A percentile compares a stretch with the other conserved stretches of the same genome.
Conservation (phyloP, 2,113 vertebrate species). For the Motacilla alba region DNA sequence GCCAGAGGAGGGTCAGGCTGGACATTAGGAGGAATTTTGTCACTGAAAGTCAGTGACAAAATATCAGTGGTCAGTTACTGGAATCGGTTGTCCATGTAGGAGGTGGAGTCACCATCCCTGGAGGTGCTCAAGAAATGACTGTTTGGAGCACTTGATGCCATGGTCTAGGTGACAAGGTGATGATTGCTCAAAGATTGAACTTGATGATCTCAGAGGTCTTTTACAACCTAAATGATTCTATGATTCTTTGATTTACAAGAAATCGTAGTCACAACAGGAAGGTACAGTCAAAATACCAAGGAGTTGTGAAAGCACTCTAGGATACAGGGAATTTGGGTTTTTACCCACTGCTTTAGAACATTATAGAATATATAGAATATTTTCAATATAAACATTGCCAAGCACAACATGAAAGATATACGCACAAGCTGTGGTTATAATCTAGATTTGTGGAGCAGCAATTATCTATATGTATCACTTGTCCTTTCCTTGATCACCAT, state of each 20-base stretch:
- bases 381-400: neutral
- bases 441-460: neutral
- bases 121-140: neutral
- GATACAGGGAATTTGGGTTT: neutral
- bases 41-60: neutral
- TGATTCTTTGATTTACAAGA: neutral
- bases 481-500: neutral
- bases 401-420: neutral
- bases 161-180: neutral
- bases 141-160: neutral
- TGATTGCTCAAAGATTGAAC: neutral
- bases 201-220: neutral
- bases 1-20: neutral
- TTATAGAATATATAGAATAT: neutral
- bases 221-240: neutral
- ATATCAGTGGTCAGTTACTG: neutral
- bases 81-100: neutral
- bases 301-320: neutral
- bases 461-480: neutral
- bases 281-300: neutral
- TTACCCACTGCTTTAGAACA: neutral
- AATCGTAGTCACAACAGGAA: neutral
- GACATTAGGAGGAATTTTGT: neutral
- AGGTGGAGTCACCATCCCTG: neutral
- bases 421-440: neutral